phyloP scores from a whole-genome alignment of 2,888 invertebrate genomes.

The Xanthia icteritia region DNA sequence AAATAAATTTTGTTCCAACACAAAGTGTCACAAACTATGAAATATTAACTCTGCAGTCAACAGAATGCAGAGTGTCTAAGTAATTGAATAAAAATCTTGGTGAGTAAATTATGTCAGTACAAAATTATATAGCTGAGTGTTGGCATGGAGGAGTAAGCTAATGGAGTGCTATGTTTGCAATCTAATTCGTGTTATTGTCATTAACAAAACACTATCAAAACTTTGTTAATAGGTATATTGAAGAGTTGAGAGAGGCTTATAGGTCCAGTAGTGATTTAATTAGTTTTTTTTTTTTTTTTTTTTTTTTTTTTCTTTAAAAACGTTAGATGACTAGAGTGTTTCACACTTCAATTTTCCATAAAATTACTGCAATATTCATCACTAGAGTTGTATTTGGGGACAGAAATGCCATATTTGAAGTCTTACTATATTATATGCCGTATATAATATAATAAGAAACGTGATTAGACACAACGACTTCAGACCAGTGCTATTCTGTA shows the following conservation, averaged over 20 bases:
- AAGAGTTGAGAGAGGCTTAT: not conserved
- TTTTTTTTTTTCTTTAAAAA: too few relatives aligned
- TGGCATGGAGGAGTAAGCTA: constrained; percentile 9
- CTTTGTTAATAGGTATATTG: not conserved
- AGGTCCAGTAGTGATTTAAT: not conserved
- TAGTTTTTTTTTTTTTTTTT: too few relatives aligned
- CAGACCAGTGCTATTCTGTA: too few relatives aligned
- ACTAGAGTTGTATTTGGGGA: not conserved
- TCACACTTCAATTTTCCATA: not conserved
- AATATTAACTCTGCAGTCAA: constrained; percentile 70
- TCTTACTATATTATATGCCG: too few relatives aligned
- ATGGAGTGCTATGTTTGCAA: constrained; percentile 29
- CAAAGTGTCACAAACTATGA: constrained; percentile 70
- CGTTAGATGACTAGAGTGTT: not conserved
- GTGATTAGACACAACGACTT: not conserved
- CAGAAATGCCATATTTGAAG: not conserved
- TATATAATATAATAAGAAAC: too few relatives aligned
- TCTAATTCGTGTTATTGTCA: constrained; percentile 10
- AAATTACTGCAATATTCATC: not conserved
- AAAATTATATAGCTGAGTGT: constrained; percentile 33
- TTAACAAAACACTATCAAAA: constrained; percentile 8
- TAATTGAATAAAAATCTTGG: constrained; percentile 70
- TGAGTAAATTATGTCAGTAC: constrained; percentile 61
- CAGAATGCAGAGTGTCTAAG: constrained; percentile 67
- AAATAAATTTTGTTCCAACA: constrained; percentile 56